phyloP scores from a whole-genome alignment of 2,113 vertebrate species.

The Dasyornis broadbenti region DNA sequence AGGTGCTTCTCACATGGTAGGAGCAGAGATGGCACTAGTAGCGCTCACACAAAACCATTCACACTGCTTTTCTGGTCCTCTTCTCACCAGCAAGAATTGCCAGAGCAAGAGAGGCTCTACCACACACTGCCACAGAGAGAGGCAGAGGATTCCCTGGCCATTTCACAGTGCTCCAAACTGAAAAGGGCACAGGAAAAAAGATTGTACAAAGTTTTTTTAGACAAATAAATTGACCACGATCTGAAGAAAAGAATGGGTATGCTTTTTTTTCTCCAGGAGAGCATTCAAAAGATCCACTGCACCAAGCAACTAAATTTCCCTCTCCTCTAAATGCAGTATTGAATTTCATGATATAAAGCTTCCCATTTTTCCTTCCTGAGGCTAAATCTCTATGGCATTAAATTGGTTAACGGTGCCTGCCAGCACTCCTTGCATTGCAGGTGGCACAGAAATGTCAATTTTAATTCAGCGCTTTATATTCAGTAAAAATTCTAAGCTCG shows the following conservation, averaged over 20 bases:
- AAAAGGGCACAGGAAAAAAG: neutral
- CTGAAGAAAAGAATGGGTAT: neutral
- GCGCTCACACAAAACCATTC: neutral
- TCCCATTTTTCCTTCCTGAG: neutral
- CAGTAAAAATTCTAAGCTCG: slow-evolving; percentile 3
- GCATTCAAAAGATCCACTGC: neutral
- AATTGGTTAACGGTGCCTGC: neutral
- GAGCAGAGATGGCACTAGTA: neutral
- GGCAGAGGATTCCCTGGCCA: neutral
- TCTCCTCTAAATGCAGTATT: neutral
- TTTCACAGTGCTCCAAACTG: neutral
- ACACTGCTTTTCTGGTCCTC: neutral
- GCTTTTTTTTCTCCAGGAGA: neutral
- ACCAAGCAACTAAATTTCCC: neutral
- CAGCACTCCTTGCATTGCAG: neutral
- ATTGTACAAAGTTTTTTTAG: neutral
- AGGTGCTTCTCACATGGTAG: neutral
- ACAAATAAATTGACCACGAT: neutral
- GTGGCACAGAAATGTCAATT: slow-evolving; percentile 16
- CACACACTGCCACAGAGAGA: fast-evolving
- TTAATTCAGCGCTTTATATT: neutral
- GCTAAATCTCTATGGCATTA: neutral
- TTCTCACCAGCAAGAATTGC: neutral
- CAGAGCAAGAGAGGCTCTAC: neutral
- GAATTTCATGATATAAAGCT: neutral